Evolutionary conservation across 2,113 vertebrate genomes (phyloP).

Genomic region (Triplophysa siluroides): DNA sequence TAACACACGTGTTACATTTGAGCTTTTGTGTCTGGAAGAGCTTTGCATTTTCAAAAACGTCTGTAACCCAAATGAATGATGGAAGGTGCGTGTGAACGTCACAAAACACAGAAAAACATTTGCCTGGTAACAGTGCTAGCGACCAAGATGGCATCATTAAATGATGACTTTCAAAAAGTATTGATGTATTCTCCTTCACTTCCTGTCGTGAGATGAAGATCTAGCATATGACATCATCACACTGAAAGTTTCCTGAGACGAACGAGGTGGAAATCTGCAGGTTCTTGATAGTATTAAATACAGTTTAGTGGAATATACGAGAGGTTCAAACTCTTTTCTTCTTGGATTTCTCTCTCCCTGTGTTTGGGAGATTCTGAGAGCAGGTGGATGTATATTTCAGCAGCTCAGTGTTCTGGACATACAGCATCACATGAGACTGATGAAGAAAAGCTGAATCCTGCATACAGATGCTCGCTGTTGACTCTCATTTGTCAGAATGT

Average conservation of each 20-base stretch:
- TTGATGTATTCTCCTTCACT: too few species aligned
- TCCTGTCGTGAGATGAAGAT: too few species aligned
- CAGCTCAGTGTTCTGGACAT: constrained; percentile 32
- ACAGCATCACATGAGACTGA: neutral
- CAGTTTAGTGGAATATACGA: too few species aligned
- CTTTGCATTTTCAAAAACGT: constrained; percentile 55
- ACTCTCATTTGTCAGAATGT: constrained; percentile 59
- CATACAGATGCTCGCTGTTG: constrained; percentile 60
- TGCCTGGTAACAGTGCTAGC: too few species aligned
- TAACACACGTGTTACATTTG: too few species aligned
- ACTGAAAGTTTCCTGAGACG: too few species aligned
- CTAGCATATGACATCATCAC: too few species aligned
- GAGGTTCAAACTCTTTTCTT: neutral
- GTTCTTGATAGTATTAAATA: too few species aligned
- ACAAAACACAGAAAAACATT: neutral
- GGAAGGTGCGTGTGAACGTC: constrained; percentile 4
- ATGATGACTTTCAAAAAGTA: too few species aligned
- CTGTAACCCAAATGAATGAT: constrained; percentile 53
- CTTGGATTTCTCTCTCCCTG: neutral
- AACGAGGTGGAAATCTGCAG: too few species aligned
- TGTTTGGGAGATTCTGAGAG: constrained; percentile 46
- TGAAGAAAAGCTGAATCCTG: constrained; percentile 33
- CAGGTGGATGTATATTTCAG: constrained; percentile 50
- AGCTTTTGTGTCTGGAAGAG: constrained; percentile 37
- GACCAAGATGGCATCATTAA: too few species aligned